phyloP scores from a whole-genome alignment of 2,113 vertebrate genomes.

The Motacilla alba region DNA sequence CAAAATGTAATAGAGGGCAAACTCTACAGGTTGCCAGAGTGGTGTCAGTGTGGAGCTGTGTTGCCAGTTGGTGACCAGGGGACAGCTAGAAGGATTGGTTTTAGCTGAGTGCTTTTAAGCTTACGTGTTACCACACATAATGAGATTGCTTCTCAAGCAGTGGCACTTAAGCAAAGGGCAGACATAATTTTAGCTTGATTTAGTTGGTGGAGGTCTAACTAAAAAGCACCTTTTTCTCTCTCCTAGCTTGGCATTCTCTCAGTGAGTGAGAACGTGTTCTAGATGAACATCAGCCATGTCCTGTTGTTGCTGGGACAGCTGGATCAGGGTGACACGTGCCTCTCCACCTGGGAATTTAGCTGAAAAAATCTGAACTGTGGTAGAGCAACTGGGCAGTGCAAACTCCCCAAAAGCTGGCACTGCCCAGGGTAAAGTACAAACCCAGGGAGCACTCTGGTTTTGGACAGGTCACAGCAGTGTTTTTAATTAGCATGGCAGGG shows the following conservation, averaged over 20 bases:
- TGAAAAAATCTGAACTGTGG: not conserved
- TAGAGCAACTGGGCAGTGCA: not conserved
- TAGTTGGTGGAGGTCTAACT: not conserved
- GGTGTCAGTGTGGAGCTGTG: not conserved
- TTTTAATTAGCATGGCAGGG: not conserved
- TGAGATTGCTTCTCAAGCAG: constrained; percentile 11
- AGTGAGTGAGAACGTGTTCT: not conserved
- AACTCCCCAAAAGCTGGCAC: not conserved
- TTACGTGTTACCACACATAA: not conserved
- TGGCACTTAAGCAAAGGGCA: not conserved
- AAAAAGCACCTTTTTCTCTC: not conserved
- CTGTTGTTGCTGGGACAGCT: not conserved
- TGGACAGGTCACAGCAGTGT: not conserved
- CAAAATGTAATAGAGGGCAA: constrained; percentile 21
- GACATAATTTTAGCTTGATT: not conserved
- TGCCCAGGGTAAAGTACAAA: not conserved
- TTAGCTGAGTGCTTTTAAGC: constrained; percentile 22
- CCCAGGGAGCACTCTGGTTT: not conserved
- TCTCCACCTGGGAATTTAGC: not conserved
- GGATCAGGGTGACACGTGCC: not conserved
- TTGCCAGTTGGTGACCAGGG: constrained; percentile 27
- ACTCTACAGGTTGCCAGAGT: constrained; percentile 35
- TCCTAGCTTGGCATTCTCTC: not conserved
- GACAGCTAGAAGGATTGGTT: constrained; percentile 34
- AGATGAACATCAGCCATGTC: not conserved